Evolutionary conservation across 2,797 vertebrate species (phyloP), one percentile per base, ranked within the genome.

Genomic region (Argyrosomus regius): DNA sequence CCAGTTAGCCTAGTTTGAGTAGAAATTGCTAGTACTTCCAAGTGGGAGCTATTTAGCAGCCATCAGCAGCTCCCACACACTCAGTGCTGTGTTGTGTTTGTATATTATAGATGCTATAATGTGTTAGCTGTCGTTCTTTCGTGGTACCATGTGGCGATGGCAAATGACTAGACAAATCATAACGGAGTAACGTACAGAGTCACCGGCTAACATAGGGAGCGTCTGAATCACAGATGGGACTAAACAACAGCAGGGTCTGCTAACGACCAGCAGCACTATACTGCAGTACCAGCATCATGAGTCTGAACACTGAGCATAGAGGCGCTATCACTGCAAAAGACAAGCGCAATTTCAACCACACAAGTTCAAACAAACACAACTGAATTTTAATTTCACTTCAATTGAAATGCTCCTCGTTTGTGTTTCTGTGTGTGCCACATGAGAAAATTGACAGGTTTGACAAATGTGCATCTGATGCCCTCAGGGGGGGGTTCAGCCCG

Each of bases 391-490:
- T 59, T 48, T 54, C 26, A 9, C 13, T 35, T 58, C 17, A 20
- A 45, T 16, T 49, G 6, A 50, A 22, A 57, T 10, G 52, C 26
- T 53, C 4, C 6, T 6, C 22, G 17, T 65, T 57, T 17, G 41
- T 17, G 41, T 43, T 75, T 35, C 56, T 58, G 31, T 39, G 35
- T 12, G 54, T 57, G 20, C 22, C 20, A n/a, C 18, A 28, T 20
- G 13, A 79, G 75, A 63, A 63, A 68, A 85, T 50, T 64, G 68
- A 52, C 82, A 57, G 53, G 43, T 68, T 56, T 59, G 45, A 68
- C 60, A 65, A 82, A 72, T 31, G 76, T 64, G 65, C 61, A 76
- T 81, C 64, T 61, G 60, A 75, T 41, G 53, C 63, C 81, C 72
- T 72, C n/a, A 6, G 70, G 48, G 63, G 49, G 39, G n/a, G 43